Evolutionary conservation across 2,113 vertebrate species (phyloP).

Genomic region (Sinosuthora webbiana): DNA sequence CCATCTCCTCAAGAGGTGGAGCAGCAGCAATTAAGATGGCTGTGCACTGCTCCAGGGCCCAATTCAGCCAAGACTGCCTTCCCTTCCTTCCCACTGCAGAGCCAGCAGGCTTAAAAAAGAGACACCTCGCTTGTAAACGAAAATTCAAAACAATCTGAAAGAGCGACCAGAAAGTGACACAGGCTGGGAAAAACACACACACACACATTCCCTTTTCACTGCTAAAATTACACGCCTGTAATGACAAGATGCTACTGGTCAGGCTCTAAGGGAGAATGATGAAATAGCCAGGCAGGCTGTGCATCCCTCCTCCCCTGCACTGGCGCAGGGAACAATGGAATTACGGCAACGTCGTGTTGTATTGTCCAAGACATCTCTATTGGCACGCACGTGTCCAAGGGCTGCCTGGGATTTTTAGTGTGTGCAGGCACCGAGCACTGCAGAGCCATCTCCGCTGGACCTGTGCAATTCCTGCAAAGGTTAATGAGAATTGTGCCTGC

Average conservation of each 20-base stretch:
- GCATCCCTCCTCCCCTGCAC: constrained; percentile 16
- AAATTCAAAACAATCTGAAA: not conserved
- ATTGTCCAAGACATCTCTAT: not conserved
- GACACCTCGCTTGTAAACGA: constrained; percentile 19
- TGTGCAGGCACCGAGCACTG: not conserved
- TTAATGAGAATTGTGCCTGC: not conserved
- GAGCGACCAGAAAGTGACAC: not conserved
- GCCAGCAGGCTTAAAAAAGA: not conserved
- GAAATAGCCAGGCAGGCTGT: not conserved
- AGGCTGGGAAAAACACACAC: not conserved
- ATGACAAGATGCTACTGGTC: not conserved
- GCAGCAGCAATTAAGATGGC: not conserved
- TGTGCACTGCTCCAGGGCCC: not conserved
- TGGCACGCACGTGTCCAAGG: not conserved
- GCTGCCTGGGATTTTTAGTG: not conserved
- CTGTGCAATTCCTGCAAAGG: not conserved
- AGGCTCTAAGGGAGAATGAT: constrained; percentile 3
- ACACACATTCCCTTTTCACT: not conserved
- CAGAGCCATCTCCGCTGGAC: not conserved
- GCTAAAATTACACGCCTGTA: not conserved
- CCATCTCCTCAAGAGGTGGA: not conserved
- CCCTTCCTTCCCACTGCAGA: not conserved
- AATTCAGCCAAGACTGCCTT: not conserved
- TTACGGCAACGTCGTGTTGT: not conserved
- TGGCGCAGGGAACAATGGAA: not conserved